Percentiles rank a stretch among this genome's conserved stretches.
phyloP scores from a whole-genome alignment of 2,888 invertebrate genomes.

The Crocallis elinguaria region DNA sequence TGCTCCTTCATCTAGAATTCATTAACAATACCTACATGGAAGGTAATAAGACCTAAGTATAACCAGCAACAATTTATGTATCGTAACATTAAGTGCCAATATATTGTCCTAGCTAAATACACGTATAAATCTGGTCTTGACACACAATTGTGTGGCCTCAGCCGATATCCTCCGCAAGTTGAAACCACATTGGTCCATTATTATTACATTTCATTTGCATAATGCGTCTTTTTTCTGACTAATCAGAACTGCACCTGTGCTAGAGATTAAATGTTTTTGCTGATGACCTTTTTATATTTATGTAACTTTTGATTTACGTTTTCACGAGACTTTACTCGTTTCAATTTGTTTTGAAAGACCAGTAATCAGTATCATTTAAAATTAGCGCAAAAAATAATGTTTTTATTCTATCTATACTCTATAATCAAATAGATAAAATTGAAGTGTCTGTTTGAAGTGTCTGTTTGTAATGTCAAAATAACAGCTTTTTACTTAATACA shows the following conservation, averaged over 20 bases:
- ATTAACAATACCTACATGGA: no score
- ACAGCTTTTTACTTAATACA: no score
- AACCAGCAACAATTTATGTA: no score
- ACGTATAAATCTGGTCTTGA: slow-evolving; percentile 46
- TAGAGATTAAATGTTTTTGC: slow-evolving; percentile 28
- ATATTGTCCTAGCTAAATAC: slow-evolving; percentile 10
- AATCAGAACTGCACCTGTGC: slow-evolving; percentile 37
- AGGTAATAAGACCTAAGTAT: no score
- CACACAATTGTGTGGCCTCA: slow-evolving; percentile 53
- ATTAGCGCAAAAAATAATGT: no score
- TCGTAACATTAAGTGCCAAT: slow-evolving; percentile 5
- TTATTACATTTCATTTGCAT: slow-evolving; percentile 54
- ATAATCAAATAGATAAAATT: no score
- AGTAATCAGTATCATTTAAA: no score
- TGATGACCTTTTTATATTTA: slow-evolving; percentile 25
- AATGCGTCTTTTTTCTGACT: slow-evolving; percentile 40
- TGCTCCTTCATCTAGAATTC: no score
- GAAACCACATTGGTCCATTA: slow-evolving; percentile 45
- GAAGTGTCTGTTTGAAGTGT: no score
- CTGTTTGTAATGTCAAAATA: no score
- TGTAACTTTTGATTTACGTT: slow-evolving; percentile 1
- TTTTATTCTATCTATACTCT: no score
- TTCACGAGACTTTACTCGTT: slow-evolving; percentile 2
- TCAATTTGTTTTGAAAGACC: not conserved
- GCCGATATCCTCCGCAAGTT: slow-evolving; percentile 42